phyloP scores from a whole-genome alignment of 2,797 vertebrate species.

The Poecilia picta region DNA sequence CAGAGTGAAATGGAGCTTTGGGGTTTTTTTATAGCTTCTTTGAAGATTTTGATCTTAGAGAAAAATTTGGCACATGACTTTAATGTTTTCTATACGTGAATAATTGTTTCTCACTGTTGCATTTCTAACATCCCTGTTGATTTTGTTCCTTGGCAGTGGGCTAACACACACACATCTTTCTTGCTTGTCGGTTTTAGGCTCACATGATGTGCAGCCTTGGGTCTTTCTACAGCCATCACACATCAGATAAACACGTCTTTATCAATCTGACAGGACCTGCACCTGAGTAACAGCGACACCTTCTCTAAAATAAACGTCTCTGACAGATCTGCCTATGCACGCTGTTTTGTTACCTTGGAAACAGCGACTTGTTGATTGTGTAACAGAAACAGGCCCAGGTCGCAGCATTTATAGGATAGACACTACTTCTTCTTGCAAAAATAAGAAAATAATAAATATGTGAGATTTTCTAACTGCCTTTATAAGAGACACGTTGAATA shows the following conservation, averaged over 20 bases:
- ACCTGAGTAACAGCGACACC: not conserved
- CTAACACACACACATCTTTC: not conserved
- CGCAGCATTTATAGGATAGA: not conserved
- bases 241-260: slow-evolving; percentile 2
- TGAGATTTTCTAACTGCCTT: not conserved
- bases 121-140: not conserved
- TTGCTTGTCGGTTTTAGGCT: not conserved
- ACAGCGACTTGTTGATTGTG: not conserved
- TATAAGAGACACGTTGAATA: not conserved
- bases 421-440: not conserved
- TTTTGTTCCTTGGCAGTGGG: not conserved
- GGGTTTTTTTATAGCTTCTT: not conserved
- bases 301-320: not conserved
- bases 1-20: not conserved
- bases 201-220: not conserved
- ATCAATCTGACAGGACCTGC: not conserved
- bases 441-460: not conserved
- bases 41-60: not conserved
- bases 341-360: not conserved
- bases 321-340: not conserved
- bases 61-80: not conserved
- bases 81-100: not conserved
- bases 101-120: not conserved
- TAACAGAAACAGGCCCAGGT: not conserved
- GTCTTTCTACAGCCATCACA: not conserved